A percentile compares a stretch with the other conserved stretches of the same genome.
These are phyloP conservation scores for Nilaparvata lugens DNA, from an alignment of 1,140 invertebrate genomes.

Conservation along the genomic window DNA sequence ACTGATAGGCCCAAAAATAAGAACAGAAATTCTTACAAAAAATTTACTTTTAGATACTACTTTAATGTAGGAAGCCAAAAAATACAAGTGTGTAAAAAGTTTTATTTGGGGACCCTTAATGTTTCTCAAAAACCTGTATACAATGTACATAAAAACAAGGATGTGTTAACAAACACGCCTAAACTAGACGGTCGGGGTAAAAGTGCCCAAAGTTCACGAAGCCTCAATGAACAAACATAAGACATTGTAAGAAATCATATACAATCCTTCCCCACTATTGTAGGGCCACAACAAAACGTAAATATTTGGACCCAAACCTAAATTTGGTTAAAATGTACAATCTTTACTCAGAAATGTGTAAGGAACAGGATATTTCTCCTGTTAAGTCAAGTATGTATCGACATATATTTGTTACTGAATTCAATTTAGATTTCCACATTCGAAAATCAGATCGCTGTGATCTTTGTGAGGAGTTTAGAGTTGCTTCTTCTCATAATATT, in stretches of 20 bases:
- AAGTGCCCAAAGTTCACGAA: neutral
- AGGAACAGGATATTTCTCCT: slow-evolving; percentile 10
- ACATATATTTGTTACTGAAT: slow-evolving; percentile 18
- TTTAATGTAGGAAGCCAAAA: slow-evolving; percentile 8
- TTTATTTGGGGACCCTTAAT: slow-evolving; percentile 10
- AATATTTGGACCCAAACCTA: slow-evolving; percentile 16
- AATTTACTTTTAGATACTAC: slow-evolving; percentile 7
- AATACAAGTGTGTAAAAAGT: slow-evolving; percentile 13
- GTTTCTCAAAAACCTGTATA: slow-evolving; percentile 14
- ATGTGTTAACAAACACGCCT: slow-evolving; percentile 7
- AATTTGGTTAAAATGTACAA: slow-evolving; percentile 21
- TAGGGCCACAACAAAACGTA: slow-evolving; percentile 12
- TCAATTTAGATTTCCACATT: no score
- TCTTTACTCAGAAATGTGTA: slow-evolving; percentile 17
- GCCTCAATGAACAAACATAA: neutral
- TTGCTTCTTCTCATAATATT: no score
- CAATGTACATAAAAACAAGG: slow-evolving; percentile 11
- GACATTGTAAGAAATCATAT: slow-evolving; percentile 13
- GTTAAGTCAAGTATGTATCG: slow-evolving; percentile 22
- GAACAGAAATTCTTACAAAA: slow-evolving; percentile 8
- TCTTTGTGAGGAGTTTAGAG: no score
- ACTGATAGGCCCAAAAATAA: slow-evolving; percentile 11
- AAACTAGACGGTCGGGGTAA: slow-evolving; percentile 10
- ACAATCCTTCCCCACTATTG: slow-evolving; percentile 19
- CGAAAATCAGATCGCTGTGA: no score